These are phyloP conservation scores for Ostrea edulis DNA, from an alignment of 1,140 invertebrate species.

Conservation along the genomic window DNA sequence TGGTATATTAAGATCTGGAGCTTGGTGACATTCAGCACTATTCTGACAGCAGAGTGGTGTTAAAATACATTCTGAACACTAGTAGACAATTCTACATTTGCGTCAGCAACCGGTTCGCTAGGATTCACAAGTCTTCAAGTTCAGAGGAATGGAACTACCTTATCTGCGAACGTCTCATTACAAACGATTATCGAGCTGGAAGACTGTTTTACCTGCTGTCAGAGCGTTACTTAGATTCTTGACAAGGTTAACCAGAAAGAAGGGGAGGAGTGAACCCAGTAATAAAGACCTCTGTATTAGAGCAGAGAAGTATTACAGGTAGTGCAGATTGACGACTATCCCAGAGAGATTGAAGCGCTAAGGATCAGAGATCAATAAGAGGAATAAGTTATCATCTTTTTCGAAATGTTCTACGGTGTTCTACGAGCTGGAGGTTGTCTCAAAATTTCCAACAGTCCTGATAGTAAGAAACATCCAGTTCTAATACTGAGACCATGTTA, in stretches of 20 bases:
- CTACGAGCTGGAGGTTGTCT: too few relatives aligned
- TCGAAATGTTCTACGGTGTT: too few relatives aligned
- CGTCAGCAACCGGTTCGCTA: slow-evolving; percentile 40
- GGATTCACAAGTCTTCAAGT: neutral
- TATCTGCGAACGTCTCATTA: neutral
- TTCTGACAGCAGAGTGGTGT: slow-evolving; percentile 45
- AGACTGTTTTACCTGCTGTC: neutral
- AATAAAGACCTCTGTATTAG: neutral
- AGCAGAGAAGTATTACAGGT: neutral
- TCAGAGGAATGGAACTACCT: slow-evolving; percentile 41
- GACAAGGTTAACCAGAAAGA: neutral
- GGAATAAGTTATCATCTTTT: too few relatives aligned
- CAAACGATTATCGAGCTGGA: neutral
- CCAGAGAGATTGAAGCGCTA: neutral
- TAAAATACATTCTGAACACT: slow-evolving; percentile 26
- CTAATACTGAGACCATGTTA: too few relatives aligned
- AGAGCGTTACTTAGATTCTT: neutral
- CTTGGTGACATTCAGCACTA: slow-evolving; percentile 23
- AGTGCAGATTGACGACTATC: neutral
- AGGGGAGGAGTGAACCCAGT: neutral
- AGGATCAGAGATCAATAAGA: too few relatives aligned
- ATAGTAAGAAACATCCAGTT: too few relatives aligned
- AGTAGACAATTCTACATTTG: slow-evolving; percentile 45
- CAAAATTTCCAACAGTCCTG: too few relatives aligned
- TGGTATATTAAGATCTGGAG: slow-evolving; percentile 42